Evolutionary conservation across 2,888 invertebrate genomes (phyloP).

Genomic region (Rhabditoides inermis): DNA sequence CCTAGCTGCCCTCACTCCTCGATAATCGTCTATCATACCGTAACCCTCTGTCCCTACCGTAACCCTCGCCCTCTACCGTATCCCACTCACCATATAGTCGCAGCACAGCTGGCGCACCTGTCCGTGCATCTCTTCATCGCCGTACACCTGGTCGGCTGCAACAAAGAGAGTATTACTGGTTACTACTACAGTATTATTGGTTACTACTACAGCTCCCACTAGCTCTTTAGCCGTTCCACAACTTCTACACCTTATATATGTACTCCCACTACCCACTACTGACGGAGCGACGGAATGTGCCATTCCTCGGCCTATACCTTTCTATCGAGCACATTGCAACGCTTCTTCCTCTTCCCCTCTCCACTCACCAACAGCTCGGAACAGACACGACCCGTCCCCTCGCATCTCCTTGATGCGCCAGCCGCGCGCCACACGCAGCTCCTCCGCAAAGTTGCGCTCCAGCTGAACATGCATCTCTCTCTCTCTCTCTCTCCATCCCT

Average conservation of each 20-base stretch:
- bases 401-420: conserved; percentile 73
- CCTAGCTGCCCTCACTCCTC: no score
- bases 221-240: no score
- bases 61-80: background rate
- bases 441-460: conserved; percentile 66
- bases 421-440: conserved; percentile 66
- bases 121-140: conserved; percentile 79
- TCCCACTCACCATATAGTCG: conserved; percentile 72
- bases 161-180: background rate
- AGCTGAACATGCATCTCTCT: conserved; percentile 55
- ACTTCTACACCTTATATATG: no score
- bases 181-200: background rate
- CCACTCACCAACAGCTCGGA: conserved; percentile 67
- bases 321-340: no score
- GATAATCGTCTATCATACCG: no score
- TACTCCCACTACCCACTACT: background rate
- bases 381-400: conserved; percentile 80
- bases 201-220: background rate
- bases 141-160: conserved; percentile 75
- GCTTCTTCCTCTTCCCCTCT: no score
- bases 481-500: background rate
- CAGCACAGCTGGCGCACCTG: conserved; percentile 74
- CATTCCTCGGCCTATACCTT: no score
- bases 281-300: no score
- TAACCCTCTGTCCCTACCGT: no score